These are phyloP conservation scores for Stenolophus ochropezus DNA, from an alignment of 2,888 invertebrate species.

Conservation along the genomic window DNA sequence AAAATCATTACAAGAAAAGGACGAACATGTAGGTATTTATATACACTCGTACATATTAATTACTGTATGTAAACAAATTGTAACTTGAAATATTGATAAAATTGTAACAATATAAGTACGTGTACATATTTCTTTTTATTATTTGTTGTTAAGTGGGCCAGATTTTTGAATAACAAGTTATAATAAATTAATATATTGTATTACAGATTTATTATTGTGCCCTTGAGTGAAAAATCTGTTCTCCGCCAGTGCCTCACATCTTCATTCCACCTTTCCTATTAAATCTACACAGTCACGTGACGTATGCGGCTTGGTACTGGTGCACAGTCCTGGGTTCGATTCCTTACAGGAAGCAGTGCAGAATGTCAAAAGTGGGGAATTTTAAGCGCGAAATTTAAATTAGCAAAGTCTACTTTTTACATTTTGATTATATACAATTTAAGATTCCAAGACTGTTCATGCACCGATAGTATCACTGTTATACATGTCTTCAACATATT, in stretches of 20 bases:
- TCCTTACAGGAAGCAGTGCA: not conserved
- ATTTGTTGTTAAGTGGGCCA: no score
- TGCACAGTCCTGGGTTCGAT: not conserved
- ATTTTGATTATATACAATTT: not conserved
- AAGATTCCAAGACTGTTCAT: constrained; percentile 12
- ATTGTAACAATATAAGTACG: no score
- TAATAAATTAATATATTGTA: no score
- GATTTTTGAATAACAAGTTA: no score
- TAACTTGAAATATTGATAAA: no score
- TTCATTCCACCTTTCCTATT: not conserved
- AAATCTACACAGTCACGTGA: not conserved
- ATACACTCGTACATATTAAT: no score
- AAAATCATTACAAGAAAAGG: no score
- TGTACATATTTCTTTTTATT: no score
- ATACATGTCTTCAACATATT: constrained; percentile 39
- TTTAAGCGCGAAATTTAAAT: not conserved
- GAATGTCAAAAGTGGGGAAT: not conserved
- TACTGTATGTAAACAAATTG: no score
- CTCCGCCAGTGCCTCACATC: not conserved
- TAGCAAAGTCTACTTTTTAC: not conserved
- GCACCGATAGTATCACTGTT: constrained; percentile 36
- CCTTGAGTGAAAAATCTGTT: not conserved
- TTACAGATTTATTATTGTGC: not conserved
- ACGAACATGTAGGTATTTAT: no score
- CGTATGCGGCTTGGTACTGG: not conserved